These are phyloP conservation scores for Lepus timidus DNA, from an alignment of 2,113 vertebrate species.

Conservation along the genomic window DNA sequence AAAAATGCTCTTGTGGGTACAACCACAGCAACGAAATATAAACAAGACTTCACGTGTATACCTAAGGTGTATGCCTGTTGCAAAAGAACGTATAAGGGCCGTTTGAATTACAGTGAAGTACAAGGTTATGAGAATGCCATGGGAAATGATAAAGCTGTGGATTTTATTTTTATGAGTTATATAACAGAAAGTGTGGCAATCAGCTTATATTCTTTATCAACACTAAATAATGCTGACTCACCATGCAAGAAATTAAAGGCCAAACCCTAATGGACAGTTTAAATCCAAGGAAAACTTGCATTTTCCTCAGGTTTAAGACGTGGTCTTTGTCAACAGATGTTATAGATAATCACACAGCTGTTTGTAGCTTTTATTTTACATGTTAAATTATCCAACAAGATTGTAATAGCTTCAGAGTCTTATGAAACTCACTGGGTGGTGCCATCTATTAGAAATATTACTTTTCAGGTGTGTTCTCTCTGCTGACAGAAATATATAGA, in stretches of 20 bases:
- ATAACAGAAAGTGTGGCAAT: neutral
- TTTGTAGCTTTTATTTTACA: constrained; percentile 25
- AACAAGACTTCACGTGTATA: constrained; percentile 57
- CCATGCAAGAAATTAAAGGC: constrained; percentile 10
- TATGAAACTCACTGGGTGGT: neutral
- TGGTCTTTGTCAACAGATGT: neutral
- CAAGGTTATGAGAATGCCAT: constrained; percentile 37
- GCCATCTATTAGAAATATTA: neutral
- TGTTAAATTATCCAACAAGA: neutral
- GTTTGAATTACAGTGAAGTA: neutral
- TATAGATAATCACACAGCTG: neutral
- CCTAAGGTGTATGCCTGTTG: constrained; percentile 39
- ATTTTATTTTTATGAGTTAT: constrained; percentile 38
- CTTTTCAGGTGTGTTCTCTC: neutral
- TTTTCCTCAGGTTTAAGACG: neutral
- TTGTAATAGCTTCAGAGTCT: neutral
- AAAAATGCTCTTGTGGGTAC: constrained; percentile 69
- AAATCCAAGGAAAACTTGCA: neutral
- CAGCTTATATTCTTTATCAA: neutral
- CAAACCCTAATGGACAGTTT: neutral
- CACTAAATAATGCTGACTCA: constrained; percentile 65
- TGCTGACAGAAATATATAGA: neutral
- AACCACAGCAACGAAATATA: constrained; percentile 36
- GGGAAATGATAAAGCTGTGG: constrained; percentile 8
- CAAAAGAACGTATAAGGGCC: neutral